Evolutionary conservation across 2,888 invertebrate species (phyloP), one percentile per base, ranked within the genome.

Genomic region (Dyspetes luteomarginatus): DNA sequence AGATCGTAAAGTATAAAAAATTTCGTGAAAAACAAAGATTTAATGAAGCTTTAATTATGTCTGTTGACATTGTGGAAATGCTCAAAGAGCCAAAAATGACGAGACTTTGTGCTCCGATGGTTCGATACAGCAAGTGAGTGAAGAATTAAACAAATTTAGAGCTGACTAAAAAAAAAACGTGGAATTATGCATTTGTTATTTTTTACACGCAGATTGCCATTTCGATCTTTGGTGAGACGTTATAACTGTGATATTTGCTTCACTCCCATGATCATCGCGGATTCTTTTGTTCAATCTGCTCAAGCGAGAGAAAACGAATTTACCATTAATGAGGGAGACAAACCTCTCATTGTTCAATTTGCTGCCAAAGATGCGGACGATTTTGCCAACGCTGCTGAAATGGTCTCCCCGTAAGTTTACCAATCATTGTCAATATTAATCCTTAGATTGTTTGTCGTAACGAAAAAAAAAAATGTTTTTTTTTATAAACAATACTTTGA

Each of bases 201-300:
- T n/a, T n/a, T n/a, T n/a, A n/a, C n/a, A n/a, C n/a, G n/a, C 55
- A 83, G 84, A 76, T 79, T 84, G 36, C 67, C 84, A 22, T 98
- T 97, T 90, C 93, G 98, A 48, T 93, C 93, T 74, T 92, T 98
- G 19, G 94, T 97, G 0, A 93, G 96, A 79, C 94, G 95, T 81
- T 98, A 98, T 92, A 95, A 95, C 56, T 97, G 97, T 83, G 97
- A 99, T 91, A 91, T 99, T 75, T 96, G 97, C 86, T 99, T 97
- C 90, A 97, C 98, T 0, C 99, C 99, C 0, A 99, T 99, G 99
- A 98, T 99, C 86, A 93, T 99, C 82, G 97, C 99, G 0, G 97
- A 98, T 91, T 98, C 98, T 0, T 99, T 99, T 92, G 95, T 97
- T 69, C 95, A 96, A 88, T 98, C 98, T 83, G 93, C 95, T 72